These are phyloP conservation scores for Passerina amoena DNA, from an alignment of 2,113 vertebrate species.

Conservation along the genomic window DNA sequence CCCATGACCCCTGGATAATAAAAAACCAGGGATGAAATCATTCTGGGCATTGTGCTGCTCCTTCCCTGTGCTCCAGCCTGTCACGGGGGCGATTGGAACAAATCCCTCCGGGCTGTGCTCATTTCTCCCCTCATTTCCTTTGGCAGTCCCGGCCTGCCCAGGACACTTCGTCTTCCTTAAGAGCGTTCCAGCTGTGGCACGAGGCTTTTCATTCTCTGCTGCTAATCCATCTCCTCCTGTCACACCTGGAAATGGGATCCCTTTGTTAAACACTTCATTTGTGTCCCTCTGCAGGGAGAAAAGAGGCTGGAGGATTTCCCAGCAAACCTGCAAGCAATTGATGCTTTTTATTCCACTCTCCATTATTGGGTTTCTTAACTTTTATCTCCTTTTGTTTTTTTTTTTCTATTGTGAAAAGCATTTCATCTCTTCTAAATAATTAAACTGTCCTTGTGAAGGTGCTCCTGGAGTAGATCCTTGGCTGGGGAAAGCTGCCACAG, in stretches of 20 bases:
- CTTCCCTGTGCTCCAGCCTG: constrained; percentile 30
- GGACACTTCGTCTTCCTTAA: constrained; percentile 66
- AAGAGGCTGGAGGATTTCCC: not conserved
- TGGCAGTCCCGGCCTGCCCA: constrained; percentile 34
- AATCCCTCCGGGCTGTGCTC: not conserved
- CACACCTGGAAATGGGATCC: constrained; percentile 59
- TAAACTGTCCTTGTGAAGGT: not conserved
- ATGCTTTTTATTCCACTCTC: not conserved
- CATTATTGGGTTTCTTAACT: not conserved
- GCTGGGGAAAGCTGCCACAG: not conserved
- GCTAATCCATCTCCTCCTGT: constrained; percentile 69
- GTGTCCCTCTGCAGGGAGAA: not conserved
- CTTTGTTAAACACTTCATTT: constrained; percentile 42
- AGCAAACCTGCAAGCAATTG: not conserved
- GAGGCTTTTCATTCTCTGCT: constrained; percentile 62
- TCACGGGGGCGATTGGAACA: not conserved
- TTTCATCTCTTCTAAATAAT: not conserved
- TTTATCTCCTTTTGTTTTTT: not conserved
- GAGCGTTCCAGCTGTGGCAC: constrained; percentile 55
- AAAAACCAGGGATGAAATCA: not conserved
- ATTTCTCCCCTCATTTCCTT: constrained; percentile 61
- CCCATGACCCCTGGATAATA: constrained; percentile 28
- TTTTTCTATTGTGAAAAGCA: not conserved
- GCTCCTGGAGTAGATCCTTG: not conserved
- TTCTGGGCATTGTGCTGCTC: not conserved